These are phyloP conservation scores for Brachyptera putata DNA, from an alignment of 2,888 invertebrate genomes.

Conservation along the genomic window DNA sequence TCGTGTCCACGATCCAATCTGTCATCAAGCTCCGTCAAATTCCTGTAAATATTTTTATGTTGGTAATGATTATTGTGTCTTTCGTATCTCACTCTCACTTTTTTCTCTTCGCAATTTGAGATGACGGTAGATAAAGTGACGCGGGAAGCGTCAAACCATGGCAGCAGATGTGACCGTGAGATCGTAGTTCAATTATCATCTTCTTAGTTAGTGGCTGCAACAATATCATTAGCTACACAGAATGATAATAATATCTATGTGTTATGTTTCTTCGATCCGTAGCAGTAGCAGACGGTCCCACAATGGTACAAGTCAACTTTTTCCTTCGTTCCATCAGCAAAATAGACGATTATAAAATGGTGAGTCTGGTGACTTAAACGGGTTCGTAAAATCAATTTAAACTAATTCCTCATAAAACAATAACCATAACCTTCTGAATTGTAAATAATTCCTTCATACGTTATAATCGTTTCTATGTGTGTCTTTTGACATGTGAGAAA, in stretches of 20 bases:
- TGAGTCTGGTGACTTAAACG: constrained; percentile 77
- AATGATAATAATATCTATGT: background rate
- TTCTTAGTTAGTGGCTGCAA: background rate
- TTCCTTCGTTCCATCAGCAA: constrained; percentile 96
- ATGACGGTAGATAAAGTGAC: too few species aligned
- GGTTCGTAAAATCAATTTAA: background rate
- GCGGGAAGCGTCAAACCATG: background rate
- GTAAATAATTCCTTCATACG: background rate
- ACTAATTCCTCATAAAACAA: background rate
- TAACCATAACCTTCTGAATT: background rate
- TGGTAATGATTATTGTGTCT: background rate
- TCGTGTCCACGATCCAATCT: background rate
- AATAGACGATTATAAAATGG: constrained; percentile 99
- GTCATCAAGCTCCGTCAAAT: background rate
- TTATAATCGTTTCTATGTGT: background rate
- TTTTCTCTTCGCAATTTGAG: background rate
- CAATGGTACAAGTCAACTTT: constrained; percentile 90
- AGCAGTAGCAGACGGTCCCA: constrained; percentile 69
- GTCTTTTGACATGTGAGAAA: background rate
- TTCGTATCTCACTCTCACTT: too few species aligned
- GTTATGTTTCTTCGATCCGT: background rate
- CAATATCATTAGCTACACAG: too few species aligned
- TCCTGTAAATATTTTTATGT: background rate
- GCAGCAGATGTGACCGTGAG: background rate
- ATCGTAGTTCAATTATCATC: background rate